These are phyloP conservation scores for Macropodus opercularis DNA, from an alignment of 2,797 vertebrate genomes.

Conservation along the genomic window DNA sequence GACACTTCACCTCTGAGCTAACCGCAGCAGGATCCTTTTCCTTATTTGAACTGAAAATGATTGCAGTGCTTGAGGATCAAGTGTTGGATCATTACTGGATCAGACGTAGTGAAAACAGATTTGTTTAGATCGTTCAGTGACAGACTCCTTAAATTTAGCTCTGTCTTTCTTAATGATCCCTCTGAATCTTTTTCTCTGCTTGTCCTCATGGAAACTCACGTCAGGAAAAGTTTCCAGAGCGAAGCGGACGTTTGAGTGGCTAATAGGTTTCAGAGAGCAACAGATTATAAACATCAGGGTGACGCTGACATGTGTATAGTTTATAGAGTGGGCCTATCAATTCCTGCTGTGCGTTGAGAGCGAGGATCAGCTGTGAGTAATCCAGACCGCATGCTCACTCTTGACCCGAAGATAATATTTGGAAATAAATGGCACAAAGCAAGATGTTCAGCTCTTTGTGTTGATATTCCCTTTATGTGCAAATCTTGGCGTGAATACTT, in stretches of 20 bases:
- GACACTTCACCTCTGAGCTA: slow-evolving; percentile 37
- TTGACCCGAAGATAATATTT: slow-evolving; percentile 69
- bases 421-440: slow-evolving; percentile 56
- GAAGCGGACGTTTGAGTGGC: slow-evolving; percentile 56
- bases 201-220: slow-evolving; percentile 27
- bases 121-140: slow-evolving; percentile 54
- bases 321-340: slow-evolving; percentile 61
- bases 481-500: slow-evolving; percentile 34
- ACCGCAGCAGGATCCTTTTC: slow-evolving; percentile 36
- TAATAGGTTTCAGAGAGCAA: slow-evolving; percentile 61
- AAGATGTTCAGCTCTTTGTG: slow-evolving; percentile 45
- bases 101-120: slow-evolving; percentile 56
- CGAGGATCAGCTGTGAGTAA: slow-evolving; percentile 67
- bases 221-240: slow-evolving; percentile 51
- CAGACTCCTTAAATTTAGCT: slow-evolving; percentile 18
- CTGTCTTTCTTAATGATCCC: slow-evolving; percentile 4
- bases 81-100: slow-evolving; percentile 30
- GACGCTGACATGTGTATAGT: slow-evolving; percentile 67
- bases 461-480: slow-evolving; percentile 61
- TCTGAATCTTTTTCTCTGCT: slow-evolving; percentile 5
- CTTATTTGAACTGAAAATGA: slow-evolving; percentile 37
- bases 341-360: slow-evolving; percentile 40
- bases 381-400: slow-evolving; percentile 69
- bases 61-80: slow-evolving; percentile 15
- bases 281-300: slow-evolving; percentile 68